These are phyloP conservation scores for Lordiphosa stackelbergi DNA, from an alignment of 1,140 invertebrate genomes.

Conservation along the genomic window DNA sequence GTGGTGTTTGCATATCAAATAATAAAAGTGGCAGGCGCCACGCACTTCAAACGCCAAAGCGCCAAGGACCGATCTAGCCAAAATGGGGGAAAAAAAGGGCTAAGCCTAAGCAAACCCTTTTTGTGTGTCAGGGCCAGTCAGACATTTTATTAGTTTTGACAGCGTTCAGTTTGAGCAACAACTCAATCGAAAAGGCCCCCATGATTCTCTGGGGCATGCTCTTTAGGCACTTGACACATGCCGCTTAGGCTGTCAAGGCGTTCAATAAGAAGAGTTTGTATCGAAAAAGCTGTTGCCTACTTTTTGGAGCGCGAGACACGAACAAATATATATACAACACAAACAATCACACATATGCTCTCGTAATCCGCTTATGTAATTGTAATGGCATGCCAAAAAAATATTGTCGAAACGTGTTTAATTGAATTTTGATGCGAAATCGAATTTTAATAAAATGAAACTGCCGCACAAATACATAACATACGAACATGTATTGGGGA, in stretches of 20 bases:
- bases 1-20: slow-evolving; percentile 69
- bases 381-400: slow-evolving; percentile 71
- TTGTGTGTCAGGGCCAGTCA: slow-evolving; percentile 21
- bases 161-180: slow-evolving; percentile 57
- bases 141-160: slow-evolving; percentile 76
- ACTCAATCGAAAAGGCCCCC: slow-evolving; percentile 43
- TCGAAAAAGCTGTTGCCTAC: slow-evolving; percentile 31
- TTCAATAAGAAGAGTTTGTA: slow-evolving; percentile 35
- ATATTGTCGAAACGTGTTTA: slow-evolving; percentile 72
- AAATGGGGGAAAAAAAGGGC: slow-evolving; percentile 10
- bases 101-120: slow-evolving; percentile 51
- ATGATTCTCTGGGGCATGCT: slow-evolving; percentile 48
- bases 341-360: slow-evolving; percentile 21
- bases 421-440: slow-evolving; percentile 68
- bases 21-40: slow-evolving; percentile 57
- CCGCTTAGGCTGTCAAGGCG: slow-evolving; percentile 59
- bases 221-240: slow-evolving; percentile 66
- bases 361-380: slow-evolving; percentile 68
- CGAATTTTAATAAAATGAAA: slow-evolving; percentile 52
- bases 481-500: not conserved
- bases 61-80: slow-evolving; percentile 47
- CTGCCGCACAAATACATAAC: slow-evolving; percentile 27
- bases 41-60: slow-evolving; percentile 53
- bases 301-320: slow-evolving; percentile 10
- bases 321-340: not conserved